Evolutionary conservation across 2,113 vertebrate genomes (phyloP).

Genomic region (Tragelaphus imberbis): DNA sequence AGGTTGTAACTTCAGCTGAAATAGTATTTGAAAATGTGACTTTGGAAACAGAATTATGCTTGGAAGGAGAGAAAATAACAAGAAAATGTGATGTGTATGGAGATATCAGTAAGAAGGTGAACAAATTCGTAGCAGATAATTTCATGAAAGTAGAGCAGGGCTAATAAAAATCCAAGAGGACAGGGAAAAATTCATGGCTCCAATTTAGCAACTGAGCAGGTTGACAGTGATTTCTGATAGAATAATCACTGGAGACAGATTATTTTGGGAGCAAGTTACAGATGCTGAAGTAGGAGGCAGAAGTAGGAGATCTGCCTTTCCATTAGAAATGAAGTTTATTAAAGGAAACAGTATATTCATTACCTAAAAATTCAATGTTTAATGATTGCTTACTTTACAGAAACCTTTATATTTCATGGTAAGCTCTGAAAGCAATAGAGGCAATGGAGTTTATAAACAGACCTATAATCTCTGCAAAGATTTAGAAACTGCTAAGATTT

Average conservation of each 20-base stretch:
- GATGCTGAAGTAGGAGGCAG: background rate
- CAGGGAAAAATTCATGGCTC: background rate
- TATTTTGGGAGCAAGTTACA: background rate
- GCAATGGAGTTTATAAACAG: background rate
- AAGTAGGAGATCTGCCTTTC: background rate
- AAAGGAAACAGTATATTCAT: background rate
- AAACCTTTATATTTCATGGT: background rate
- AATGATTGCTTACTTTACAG: background rate
- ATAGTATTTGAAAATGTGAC: background rate
- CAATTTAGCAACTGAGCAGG: background rate
- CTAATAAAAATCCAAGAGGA: background rate
- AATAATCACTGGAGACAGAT: background rate
- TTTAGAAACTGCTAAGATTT: background rate
- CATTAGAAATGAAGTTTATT: background rate
- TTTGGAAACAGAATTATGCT: background rate
- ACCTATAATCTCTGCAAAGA: background rate
- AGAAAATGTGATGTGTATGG: background rate
- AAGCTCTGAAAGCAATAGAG: background rate
- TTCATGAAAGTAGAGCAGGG: background rate
- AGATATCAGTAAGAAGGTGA: background rate
- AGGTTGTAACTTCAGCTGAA: background rate
- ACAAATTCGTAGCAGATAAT: background rate
- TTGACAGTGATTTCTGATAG: background rate
- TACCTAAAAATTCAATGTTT: background rate
- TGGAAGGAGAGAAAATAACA: background rate